Base-by-base conservation (phyloP, 2,113 vertebrate species). In the Paradoxurus hermaphroditus region DNA sequence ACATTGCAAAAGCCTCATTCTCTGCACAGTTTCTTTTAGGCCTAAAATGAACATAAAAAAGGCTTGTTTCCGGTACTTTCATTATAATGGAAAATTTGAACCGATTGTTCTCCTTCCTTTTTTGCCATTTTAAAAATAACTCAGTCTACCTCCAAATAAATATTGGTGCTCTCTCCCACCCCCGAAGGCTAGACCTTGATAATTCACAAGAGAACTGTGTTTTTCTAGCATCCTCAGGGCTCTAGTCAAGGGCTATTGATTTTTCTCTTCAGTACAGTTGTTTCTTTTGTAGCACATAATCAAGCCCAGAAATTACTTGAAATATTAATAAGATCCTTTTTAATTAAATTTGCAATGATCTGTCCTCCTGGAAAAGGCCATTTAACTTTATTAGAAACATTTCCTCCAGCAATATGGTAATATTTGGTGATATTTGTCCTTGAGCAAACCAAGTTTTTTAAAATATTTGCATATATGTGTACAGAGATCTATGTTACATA, bases 221-320 rank as follows among this genome's bases (percentile, higher is more conserved):
- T 98, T 97, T 97, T 97, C 91, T 65, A 73, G 75, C 27, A 91
- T 95, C 56, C 73, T 95, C 81, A 86, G 84, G 97, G 62, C 25
- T 70, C 59, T 95, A 49, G 75, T 97, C 86, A 97, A 91, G 94
- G 96, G 92, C 88, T 91, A 85, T 96, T 98, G 88, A 97, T 97
- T 87, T 91, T 79, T 79, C 79, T 97, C 21, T 16, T 78, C 16
- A 72, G 70, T 85, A 89, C 83, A 96, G 89, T 95, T 95, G 83
- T 94, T 97, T 96, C 94, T 94, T 97, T 95, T 93, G 82, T 97
- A 92, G 82, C 94, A 94, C 81, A 93, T 98, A 97, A 18, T 84
- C 85, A 98, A 97, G 91, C 92, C 67, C 67, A 97, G 97, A 96
- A 97, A 96, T 98, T 96, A 97, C 87, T 97, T 97, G 93, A 93